These are phyloP conservation scores for Mythimna lalbum DNA, from an alignment of 2,888 invertebrate species.

Conservation along the genomic window DNA sequence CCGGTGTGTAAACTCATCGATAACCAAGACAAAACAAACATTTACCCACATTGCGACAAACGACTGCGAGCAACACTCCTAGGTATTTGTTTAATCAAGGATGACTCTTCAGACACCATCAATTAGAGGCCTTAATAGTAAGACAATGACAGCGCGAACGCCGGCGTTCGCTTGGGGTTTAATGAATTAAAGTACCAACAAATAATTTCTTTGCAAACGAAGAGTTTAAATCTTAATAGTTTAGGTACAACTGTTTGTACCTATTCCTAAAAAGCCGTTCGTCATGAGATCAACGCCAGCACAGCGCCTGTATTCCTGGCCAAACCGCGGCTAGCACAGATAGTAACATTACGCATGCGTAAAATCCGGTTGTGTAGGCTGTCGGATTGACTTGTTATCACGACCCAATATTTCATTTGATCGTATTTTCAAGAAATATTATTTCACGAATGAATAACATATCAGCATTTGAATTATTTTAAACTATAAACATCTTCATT, in stretches of 20 bases:
- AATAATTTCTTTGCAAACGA: constrained; percentile 52
- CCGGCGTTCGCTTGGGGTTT: too few relatives aligned
- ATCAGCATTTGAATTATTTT: constrained; percentile 32
- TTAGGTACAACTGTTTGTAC: constrained; percentile 49
- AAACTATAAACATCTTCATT: constrained; percentile 50
- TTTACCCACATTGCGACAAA: constrained; percentile 74
- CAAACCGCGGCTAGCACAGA: constrained; percentile 35
- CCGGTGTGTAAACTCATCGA: constrained; percentile 69
- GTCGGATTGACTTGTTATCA: constrained; percentile 52
- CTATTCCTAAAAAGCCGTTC: constrained; percentile 46
- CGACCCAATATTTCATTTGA: constrained; percentile 44
- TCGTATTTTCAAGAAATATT: constrained; percentile 52
- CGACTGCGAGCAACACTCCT: constrained; percentile 50
- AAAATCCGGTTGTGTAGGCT: constrained; percentile 54
- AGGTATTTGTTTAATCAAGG: constrained; percentile 52
- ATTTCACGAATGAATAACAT: constrained; percentile 62
- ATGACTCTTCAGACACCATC: too few relatives aligned
- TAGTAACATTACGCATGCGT: constrained; percentile 46
- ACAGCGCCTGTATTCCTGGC: constrained; percentile 29
- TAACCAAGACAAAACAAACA: constrained; percentile 70
- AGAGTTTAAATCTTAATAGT: constrained; percentile 27
- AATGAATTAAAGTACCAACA: constrained; percentile 55
- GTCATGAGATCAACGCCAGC: constrained; percentile 17
- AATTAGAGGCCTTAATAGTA: too few relatives aligned
- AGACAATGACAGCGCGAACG: too few relatives aligned